Base-by-base conservation (phyloP, 2,888 invertebrate genomes). In the Himalopsyche kuldschensis region DNA sequence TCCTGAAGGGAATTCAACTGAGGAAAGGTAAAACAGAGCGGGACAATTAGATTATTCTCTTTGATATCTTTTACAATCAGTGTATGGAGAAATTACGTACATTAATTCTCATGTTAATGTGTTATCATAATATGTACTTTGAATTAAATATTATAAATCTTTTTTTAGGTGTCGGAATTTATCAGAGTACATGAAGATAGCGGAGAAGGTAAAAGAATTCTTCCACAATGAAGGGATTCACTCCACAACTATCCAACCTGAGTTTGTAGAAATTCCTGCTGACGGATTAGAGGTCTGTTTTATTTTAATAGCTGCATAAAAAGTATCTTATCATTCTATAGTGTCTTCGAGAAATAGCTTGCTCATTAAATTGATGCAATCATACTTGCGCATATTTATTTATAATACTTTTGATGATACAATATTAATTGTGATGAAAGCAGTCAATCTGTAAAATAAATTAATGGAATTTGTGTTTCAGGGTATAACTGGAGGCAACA, bases 211-310 rank as follows among this genome's bases (percentile, higher is more conserved):
- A 10, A 99, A 99, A 90, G 96, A 97, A 89, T 97, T 99, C 92
- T 99, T 99, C 91, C 99, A 99, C 90, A 97, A 98, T 89, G 98
- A 98, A 90, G 99, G 99, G 79, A 99, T 99, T 87, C 99, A 99
- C 90, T 99, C 99, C 69, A 99, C 99, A 30, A 99, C 99, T 41
- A 99, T 99, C 89, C 99, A 99, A 89, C 99, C 99, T 0, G 99
- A 99, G 91, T 99, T 99, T 90, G 95, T 97, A 79, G 98, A 98
- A 89, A 93, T 96, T 88, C 94, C 94, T 76, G 89, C 92, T 83
- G 91, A 90, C 83, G 91, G 91, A 24, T 91, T 90, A 85, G 91
- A 91, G 89, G 91, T 91, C 84, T 84, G 87, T 86, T 31, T 55
- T 55, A 17, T 63, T 63, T 24, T 8, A n/a, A 48, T 48, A 20